A percentile compares a stretch with the other conserved stretches of the same genome.
Evolutionary conservation across 2,888 invertebrate species (phyloP).

Genomic region (Sepioteuthis lessoniana): DNA sequence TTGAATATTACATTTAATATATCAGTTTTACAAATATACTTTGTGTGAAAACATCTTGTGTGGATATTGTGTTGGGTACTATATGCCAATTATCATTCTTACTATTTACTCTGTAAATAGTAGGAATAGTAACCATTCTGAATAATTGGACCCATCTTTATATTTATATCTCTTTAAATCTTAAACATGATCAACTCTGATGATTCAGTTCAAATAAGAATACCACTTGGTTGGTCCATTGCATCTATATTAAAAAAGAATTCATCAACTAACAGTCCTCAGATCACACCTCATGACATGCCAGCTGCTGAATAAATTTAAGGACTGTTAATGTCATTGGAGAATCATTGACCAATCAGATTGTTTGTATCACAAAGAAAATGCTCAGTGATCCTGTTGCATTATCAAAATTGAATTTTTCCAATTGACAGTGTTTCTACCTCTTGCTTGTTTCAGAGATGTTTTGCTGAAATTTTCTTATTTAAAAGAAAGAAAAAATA

Average conservation of each 20-base stretch:
- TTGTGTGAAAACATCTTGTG: not conserved
- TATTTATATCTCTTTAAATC: not conserved
- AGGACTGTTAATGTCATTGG: not conserved
- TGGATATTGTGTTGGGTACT: not conserved
- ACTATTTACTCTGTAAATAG: not conserved
- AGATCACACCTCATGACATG: not conserved
- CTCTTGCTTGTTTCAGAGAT: slow-evolving; percentile 4
- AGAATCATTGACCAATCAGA: not conserved
- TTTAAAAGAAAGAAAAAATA: not conserved
- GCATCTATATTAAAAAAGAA: not conserved
- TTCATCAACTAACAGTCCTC: not conserved
- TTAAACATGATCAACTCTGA: not conserved
- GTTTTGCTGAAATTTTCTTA: slow-evolving; percentile 4
- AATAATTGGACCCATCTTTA: not conserved
- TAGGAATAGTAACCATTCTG: not conserved
- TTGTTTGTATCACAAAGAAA: not conserved
- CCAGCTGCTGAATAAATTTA: not conserved
- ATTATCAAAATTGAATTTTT: not conserved
- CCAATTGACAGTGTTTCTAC: slow-evolving; percentile 8
- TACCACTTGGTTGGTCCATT: not conserved
- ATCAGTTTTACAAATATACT: not conserved
- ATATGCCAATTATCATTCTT: not conserved
- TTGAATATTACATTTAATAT: too few species aligned
- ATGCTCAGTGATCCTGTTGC: not conserved
- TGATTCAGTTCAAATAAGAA: not conserved